These are phyloP conservation scores for Cryptotis parvus DNA, from an alignment of 2,113 vertebrate genomes.

Conservation along the genomic window DNA sequence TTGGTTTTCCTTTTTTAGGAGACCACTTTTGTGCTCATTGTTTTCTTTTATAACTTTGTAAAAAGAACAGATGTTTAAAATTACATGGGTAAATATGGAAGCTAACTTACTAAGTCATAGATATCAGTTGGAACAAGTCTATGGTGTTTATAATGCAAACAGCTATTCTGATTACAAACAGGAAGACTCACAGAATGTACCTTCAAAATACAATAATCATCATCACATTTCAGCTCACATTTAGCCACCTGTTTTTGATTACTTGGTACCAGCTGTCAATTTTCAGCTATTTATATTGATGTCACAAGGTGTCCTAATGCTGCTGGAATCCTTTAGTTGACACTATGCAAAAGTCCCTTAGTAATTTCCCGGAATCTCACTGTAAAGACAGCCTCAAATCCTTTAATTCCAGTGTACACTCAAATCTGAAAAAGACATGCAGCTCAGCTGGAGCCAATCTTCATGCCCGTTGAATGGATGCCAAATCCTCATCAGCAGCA, in stretches of 20 bases:
- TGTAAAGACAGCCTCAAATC: not conserved
- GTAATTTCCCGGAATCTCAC: not conserved
- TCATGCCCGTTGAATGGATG: not conserved
- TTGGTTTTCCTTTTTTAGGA: not conserved
- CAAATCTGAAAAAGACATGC: not conserved
- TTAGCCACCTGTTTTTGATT: slow-evolving; percentile 61
- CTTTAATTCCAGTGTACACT: not conserved
- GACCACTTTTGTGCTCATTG: not conserved
- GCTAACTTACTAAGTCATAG: not conserved
- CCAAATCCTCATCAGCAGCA: not conserved
- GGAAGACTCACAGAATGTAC: not conserved
- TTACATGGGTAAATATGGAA: not conserved
- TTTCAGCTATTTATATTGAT: slow-evolving; percentile 43
- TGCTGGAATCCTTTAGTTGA: not conserved
- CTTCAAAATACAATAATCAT: slow-evolving; percentile 47
- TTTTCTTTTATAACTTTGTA: not conserved
- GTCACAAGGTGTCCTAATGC: slow-evolving; percentile 3
- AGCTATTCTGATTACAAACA: not conserved
- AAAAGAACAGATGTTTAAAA: slow-evolving; percentile 5
- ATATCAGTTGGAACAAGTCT: not conserved
- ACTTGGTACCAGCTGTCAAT: slow-evolving; percentile 39
- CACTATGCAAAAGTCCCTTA: not conserved
- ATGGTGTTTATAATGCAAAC: not conserved
- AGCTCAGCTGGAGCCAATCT: not conserved
- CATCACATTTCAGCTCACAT: slow-evolving; percentile 52